Evolutionary conservation across 2,888 invertebrate species (phyloP).

Genomic region (Hedychridium roseum): DNA sequence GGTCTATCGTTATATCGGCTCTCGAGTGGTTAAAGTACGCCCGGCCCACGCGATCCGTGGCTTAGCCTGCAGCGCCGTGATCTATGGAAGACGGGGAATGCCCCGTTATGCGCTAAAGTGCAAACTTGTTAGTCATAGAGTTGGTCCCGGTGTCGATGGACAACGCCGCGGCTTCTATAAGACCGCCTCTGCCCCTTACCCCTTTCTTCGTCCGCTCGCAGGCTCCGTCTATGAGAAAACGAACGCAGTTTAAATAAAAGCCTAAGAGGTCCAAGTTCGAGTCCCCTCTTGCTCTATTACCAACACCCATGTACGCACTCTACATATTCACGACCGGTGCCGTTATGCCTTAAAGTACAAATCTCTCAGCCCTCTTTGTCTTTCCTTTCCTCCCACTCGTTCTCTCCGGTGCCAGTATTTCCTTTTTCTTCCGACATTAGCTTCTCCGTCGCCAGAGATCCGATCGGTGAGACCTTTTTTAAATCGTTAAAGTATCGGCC

Average conservation of each 20-base stretch:
- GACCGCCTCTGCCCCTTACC: too few relatives aligned
- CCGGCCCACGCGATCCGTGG: slow-evolving; percentile 59
- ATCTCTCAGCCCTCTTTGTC: slow-evolving; percentile 30
- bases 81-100: slow-evolving; percentile 56
- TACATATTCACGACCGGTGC: slow-evolving; percentile 44
- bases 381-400: slow-evolving; percentile 4
- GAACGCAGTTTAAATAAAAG: too few relatives aligned
- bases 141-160: slow-evolving; percentile 42
- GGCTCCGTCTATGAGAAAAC: slow-evolving; percentile 24
- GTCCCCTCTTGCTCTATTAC: background rate
- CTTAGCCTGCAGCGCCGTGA: slow-evolving; percentile 60
- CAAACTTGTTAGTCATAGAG: slow-evolving; percentile 63
- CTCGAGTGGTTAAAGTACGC: slow-evolving; percentile 42
- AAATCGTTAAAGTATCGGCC: too few relatives aligned
- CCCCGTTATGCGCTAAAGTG: slow-evolving; percentile 63
- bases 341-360: slow-evolving; percentile 60
- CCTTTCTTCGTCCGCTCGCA: slow-evolving; percentile 5
- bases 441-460: slow-evolving; percentile 1
- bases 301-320: slow-evolving; percentile 6
- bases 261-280: background rate
- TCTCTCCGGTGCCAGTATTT: slow-evolving; percentile 8
- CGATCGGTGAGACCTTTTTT: too few relatives aligned
- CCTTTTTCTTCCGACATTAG: slow-evolving; percentile 3
- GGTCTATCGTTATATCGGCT: slow-evolving; percentile 33
- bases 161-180: slow-evolving; percentile 31